Percentiles rank a stretch among this genome's conserved stretches.
These are phyloP conservation scores for Phrynocephalus guinanensis DNA, from an alignment of 2,797 vertebrate species.

Conservation along the genomic window DNA sequence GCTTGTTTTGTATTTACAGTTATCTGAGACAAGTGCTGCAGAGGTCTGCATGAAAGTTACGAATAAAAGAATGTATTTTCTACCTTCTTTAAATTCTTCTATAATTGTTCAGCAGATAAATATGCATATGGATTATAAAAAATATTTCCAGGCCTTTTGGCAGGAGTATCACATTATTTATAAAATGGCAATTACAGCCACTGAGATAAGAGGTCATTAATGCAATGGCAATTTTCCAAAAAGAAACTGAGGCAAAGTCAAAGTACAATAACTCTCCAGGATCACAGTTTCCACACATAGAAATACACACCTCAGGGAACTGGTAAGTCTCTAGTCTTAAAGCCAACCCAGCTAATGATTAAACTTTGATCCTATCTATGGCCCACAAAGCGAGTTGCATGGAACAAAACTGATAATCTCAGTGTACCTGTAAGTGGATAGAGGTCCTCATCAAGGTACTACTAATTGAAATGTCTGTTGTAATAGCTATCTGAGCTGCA, in stretches of 20 bases:
- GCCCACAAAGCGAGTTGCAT: conserved; percentile 18
- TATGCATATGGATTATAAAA: not conserved
- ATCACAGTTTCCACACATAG: conserved; percentile 33
- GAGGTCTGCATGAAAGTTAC: not conserved
- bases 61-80: not conserved
- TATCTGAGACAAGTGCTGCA: not conserved
- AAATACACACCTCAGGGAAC: not conserved
- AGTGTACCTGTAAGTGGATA: conserved; percentile 11
- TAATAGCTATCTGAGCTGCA: not conserved
- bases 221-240: conserved; percentile 14
- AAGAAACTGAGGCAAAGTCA: conserved; percentile 16
- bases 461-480: not conserved
- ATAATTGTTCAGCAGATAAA: conserved; percentile 4
- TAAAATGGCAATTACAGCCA: not conserved
- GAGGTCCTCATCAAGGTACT: not conserved
- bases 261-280: conserved; percentile 35
- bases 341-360: conserved; percentile 62
- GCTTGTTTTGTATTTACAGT: not conserved
- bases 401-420: conserved; percentile 3
- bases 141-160: not conserved
- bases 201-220: conserved; percentile 3
- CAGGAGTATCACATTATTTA: not conserved
- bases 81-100: too few species aligned
- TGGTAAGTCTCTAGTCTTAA: conserved; percentile 49
- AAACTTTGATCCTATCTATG: conserved; percentile 55